Conservation (phyloP, 2,888 invertebrate species). For the Diplazon laetatorius region DNA sequence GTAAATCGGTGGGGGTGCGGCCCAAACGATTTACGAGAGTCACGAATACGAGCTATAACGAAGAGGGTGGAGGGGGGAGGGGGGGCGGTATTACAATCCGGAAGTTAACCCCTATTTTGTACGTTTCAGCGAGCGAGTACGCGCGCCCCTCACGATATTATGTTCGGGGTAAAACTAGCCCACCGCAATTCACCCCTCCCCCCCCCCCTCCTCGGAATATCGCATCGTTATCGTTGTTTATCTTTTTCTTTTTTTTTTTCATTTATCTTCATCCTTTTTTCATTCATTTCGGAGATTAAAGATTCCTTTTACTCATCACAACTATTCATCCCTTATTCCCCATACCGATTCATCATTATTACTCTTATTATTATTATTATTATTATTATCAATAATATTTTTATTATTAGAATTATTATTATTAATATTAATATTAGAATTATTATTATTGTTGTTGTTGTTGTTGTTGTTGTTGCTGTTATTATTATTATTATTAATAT, state of each 20-base stretch:
- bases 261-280: constrained; percentile 22
- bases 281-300: neutral
- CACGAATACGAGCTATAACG: constrained; percentile 15
- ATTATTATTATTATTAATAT: constrained; percentile 37
- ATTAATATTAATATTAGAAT: constrained; percentile 53
- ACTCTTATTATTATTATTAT: constrained; percentile 30
- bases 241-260: constrained; percentile 18
- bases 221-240: constrained; percentile 18
- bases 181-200: neutral
- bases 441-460: constrained; percentile 43
- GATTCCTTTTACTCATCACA: too few species aligned
- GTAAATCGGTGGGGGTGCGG: neutral
- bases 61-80: too few species aligned
- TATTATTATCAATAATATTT: constrained; percentile 56
- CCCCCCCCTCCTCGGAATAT: too few species aligned
- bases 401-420: constrained; percentile 44
- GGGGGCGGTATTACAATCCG: constrained; percentile 12
- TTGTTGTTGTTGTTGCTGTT: constrained; percentile 33
- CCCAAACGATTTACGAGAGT: constrained; percentile 3
- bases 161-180: neutral
- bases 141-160: neutral
- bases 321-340: constrained; percentile 2
- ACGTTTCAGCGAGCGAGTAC: neutral
- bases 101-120: neutral
- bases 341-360: constrained; percentile 33